A percentile compares a stretch with the other conserved stretches of the same genome.
These are phyloP conservation scores for Nemotelus pantherinus DNA, from an alignment of 2,888 invertebrate genomes.

Conservation along the genomic window DNA sequence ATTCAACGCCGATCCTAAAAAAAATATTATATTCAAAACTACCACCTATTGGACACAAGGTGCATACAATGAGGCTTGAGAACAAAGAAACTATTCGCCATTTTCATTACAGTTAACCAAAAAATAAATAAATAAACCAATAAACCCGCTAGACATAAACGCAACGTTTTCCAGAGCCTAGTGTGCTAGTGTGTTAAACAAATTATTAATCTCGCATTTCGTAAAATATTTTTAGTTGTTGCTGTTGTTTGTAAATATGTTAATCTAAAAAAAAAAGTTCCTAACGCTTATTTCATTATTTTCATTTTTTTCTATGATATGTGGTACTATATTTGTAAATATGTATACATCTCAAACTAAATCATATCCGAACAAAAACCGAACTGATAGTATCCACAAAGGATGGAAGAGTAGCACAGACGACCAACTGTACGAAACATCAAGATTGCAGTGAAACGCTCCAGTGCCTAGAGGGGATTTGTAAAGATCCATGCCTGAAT, in stretches of 20 bases:
- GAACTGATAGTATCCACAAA: slow-evolving; percentile 50
- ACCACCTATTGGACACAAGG: no score
- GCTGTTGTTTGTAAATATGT: slow-evolving; percentile 39
- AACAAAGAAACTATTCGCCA: slow-evolving; percentile 27
- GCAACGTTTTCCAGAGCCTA: background rate
- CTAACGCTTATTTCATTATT: slow-evolving; percentile 38
- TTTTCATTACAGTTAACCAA: slow-evolving; percentile 14
- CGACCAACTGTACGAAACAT: slow-evolving; percentile 63
- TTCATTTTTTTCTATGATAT: slow-evolving; percentile 36
- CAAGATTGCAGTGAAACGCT: slow-evolving; percentile 64
- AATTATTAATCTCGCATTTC: no score
- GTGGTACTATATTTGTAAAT: slow-evolving; percentile 45
- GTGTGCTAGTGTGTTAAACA: no score
- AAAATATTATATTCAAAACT: no score
- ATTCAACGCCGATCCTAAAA: no score
- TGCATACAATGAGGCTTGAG: no score
- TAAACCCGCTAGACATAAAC: background rate
- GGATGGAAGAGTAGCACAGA: slow-evolving; percentile 51
- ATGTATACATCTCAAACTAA: slow-evolving; percentile 43
- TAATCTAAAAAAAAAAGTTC: slow-evolving; percentile 8
- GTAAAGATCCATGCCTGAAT: slow-evolving; percentile 62
- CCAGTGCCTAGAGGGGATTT: slow-evolving; percentile 62
- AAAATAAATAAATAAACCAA: slow-evolving; percentile 1
- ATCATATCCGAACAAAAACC: slow-evolving; percentile 47
- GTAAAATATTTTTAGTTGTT: slow-evolving; percentile 14